Conservation (phyloP, 2,888 invertebrate species). For the Leptothorax acervorum region DNA sequence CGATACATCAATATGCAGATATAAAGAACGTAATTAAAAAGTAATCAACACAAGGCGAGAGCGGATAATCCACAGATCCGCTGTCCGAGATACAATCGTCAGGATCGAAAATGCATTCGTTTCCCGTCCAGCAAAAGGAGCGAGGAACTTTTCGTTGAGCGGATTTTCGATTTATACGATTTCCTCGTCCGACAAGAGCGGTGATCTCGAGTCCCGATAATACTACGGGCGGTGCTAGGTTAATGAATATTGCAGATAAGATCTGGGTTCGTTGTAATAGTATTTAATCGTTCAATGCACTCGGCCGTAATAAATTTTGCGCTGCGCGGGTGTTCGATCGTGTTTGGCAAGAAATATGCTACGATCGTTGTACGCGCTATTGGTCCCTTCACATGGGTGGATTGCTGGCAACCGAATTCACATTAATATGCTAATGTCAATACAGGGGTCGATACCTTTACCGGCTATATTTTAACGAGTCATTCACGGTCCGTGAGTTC, state of each 20-base stretch:
- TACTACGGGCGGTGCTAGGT: slow-evolving; percentile 33
- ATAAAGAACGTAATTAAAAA: slow-evolving; percentile 5
- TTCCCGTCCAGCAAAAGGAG: not conserved
- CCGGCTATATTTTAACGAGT: slow-evolving; percentile 54
- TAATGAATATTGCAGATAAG: slow-evolving; percentile 50
- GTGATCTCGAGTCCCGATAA: slow-evolving; percentile 28
- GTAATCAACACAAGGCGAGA: not conserved
- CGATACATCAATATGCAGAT: slow-evolving; percentile 8
- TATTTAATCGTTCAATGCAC: slow-evolving; percentile 49
- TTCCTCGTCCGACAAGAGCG: slow-evolving; percentile 22
- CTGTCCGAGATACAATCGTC: slow-evolving; percentile 36
- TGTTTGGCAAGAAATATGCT: slow-evolving; percentile 13
- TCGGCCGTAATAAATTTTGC: slow-evolving; percentile 33
- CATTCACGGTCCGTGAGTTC: slow-evolving; percentile 30
- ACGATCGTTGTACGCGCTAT: not conserved
- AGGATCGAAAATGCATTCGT: slow-evolving; percentile 8
- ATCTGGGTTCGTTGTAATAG: slow-evolving; percentile 39
- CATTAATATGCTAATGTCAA: slow-evolving; percentile 56
- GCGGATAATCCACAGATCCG: slow-evolving; percentile 5
- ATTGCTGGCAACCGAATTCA: slow-evolving; percentile 28
- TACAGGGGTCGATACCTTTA: slow-evolving; percentile 37
- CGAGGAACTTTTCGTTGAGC: slow-evolving; percentile 7
- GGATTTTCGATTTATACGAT: slow-evolving; percentile 32
- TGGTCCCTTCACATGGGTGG: not conserved
- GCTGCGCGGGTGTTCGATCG: not conserved